Percentiles rank a stretch among this genome's conserved stretches.
These are phyloP conservation scores for Hemicrepidius hirtus DNA, from an alignment of 2,888 invertebrate species.

Conservation along the genomic window DNA sequence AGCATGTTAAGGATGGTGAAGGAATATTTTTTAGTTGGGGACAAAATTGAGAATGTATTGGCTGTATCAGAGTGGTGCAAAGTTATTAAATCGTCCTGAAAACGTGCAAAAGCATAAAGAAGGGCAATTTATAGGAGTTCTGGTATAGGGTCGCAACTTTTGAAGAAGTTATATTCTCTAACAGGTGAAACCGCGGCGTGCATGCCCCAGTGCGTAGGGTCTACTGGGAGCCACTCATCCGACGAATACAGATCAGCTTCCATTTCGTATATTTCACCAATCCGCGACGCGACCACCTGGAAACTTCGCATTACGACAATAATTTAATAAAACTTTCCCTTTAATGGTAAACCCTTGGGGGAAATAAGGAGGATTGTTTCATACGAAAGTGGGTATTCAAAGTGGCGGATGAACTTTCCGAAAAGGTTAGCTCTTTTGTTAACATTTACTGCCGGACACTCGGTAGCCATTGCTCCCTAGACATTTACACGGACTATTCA, in stretches of 20 bases:
- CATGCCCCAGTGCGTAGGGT: constrained; percentile 50
- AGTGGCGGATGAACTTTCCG: constrained; percentile 56
- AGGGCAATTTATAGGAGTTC: constrained; percentile 46
- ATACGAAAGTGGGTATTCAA: constrained; percentile 53
- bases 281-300: constrained; percentile 47
- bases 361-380: constrained; percentile 57
- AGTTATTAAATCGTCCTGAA: constrained; percentile 36
- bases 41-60: background rate
- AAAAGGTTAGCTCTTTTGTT: constrained; percentile 57
- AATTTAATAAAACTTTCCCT: constrained; percentile 58
- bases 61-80: constrained; percentile 11
- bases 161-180: constrained; percentile 51
- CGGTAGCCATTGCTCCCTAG: constrained; percentile 57
- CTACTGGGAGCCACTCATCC: constrained; percentile 50
- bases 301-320: constrained; percentile 55
- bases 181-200: constrained; percentile 52
- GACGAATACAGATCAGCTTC: constrained; percentile 53
- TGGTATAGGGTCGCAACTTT: constrained; percentile 44
- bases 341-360: constrained; percentile 53
- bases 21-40: no score
- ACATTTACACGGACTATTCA: constrained; percentile 48
- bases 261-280: constrained; percentile 51
- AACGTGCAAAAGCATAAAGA: constrained; percentile 42
- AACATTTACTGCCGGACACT: constrained; percentile 58
- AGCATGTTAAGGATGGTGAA: no score